These are phyloP conservation scores for Protonibea diacanthus DNA, from an alignment of 2,797 vertebrate genomes.

Conservation along the genomic window DNA sequence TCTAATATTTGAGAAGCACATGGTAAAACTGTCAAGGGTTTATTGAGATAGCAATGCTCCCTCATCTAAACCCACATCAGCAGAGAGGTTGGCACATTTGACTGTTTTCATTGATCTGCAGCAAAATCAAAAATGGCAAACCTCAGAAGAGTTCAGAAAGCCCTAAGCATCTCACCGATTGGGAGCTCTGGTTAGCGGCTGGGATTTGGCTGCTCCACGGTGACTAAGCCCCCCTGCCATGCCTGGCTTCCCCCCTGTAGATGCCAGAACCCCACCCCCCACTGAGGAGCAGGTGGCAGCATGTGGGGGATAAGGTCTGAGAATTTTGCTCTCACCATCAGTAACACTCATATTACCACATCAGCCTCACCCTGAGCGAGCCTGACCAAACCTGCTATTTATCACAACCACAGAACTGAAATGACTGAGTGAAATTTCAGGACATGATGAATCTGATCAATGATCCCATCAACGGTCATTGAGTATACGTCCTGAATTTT, in stretches of 20 bases:
- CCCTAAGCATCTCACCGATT: background rate
- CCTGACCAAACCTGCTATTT: background rate
- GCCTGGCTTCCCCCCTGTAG: conserved; percentile 2
- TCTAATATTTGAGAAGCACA: conserved; percentile 28
- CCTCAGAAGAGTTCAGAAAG: conserved; percentile 8
- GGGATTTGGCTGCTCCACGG: conserved; percentile 19
- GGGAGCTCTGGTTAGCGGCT: conserved; percentile 10
- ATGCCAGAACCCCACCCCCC: conserved; percentile 11
- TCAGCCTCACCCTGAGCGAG: conserved; percentile 5
- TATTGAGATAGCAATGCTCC: background rate
- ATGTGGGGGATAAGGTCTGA: conserved; percentile 16
- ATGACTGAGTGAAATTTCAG: conserved; percentile 19
- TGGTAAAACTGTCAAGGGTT: conserved; percentile 32
- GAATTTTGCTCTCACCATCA: conserved; percentile 25
- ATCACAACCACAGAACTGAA: conserved; percentile 5
- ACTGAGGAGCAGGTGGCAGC: conserved; percentile 52
- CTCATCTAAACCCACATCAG: conserved; percentile 1
- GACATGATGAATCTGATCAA: conserved; percentile 7
- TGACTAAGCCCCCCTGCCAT: conserved; percentile 25
- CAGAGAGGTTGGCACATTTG: background rate
- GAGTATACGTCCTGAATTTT: background rate
- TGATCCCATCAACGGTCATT: conserved; percentile 20
- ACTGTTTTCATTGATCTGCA: background rate
- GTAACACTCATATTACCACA: conserved; percentile 8
- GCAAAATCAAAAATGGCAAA: conserved; percentile 20